Percentiles rank a stretch among this genome's conserved stretches.
These are phyloP conservation scores for Spodoptera picta DNA, from an alignment of 2,888 invertebrate species.

Conservation along the genomic window DNA sequence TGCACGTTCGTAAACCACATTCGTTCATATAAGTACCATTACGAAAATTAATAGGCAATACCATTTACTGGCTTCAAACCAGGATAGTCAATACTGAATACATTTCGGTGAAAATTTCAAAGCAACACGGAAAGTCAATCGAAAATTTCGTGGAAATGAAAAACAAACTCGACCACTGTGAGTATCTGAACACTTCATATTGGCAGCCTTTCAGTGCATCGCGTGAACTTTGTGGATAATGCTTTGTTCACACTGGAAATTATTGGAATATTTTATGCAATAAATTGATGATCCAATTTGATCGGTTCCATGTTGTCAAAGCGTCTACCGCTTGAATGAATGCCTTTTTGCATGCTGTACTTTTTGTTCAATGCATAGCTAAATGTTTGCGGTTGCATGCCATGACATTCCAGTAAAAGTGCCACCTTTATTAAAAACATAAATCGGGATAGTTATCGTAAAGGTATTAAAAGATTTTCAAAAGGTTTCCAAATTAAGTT, in stretches of 20 bases:
- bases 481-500: no score
- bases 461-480: no score
- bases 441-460: no score
- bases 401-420: no score
- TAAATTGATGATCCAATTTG: no score
- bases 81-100: constrained; percentile 26
- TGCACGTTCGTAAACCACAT: not conserved
- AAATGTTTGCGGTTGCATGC: no score
- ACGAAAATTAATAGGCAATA: constrained; percentile 16
- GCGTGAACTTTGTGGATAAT: constrained; percentile 24
- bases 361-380: no score
- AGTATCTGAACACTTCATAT: constrained; percentile 37
- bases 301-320: no score
- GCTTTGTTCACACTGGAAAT: constrained; percentile 23
- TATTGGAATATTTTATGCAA: constrained; percentile 12
- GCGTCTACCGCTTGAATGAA: no score
- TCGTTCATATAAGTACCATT: constrained; percentile 4
- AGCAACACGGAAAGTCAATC: constrained; percentile 43
- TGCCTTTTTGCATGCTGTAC: no score
- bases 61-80: constrained; percentile 9
- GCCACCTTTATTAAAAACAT: no score
- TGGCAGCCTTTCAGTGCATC: constrained; percentile 30
- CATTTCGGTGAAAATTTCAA: constrained; percentile 34
- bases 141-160: constrained; percentile 42
- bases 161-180: constrained; percentile 29